Conservation (phyloP, 2,797 vertebrate genomes). For the Cygnus olor region DNA sequence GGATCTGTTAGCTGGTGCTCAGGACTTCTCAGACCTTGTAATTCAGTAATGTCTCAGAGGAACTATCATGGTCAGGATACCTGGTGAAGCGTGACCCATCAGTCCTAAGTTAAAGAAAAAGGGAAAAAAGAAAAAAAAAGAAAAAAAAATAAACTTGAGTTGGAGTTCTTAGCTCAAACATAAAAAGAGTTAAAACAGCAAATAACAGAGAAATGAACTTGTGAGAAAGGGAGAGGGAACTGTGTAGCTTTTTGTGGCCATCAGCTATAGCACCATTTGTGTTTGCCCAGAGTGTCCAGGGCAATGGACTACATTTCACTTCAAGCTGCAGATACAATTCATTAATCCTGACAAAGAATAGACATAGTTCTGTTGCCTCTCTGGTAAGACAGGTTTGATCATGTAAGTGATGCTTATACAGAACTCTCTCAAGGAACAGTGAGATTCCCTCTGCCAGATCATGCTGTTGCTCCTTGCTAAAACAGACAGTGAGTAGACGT, state of each 20-base stretch:
- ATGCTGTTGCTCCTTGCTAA: not conserved
- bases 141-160: not conserved
- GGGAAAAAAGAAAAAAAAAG: not conserved
- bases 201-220: not conserved
- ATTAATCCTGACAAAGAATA: not conserved
- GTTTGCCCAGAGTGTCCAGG: not conserved
- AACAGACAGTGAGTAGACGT: not conserved
- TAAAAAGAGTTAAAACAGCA: not conserved
- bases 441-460: not conserved
- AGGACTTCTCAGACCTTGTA: not conserved
- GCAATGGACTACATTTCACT: not conserved
- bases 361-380: not conserved
- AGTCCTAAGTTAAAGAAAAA: not conserved
- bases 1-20: not conserved
- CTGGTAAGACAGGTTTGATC: not conserved
- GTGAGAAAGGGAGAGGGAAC: not conserved
- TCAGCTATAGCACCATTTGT: not conserved
- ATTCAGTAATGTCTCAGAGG: not conserved
- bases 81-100: not conserved
- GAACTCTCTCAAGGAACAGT: not conserved
- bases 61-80: not conserved
- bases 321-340: not conserved
- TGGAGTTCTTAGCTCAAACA: not conserved
- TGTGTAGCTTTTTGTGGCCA: not conserved
- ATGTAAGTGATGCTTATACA: not conserved